Base-by-base conservation (phyloP, 2,888 invertebrate genomes). In the Clunio marinus region DNA sequence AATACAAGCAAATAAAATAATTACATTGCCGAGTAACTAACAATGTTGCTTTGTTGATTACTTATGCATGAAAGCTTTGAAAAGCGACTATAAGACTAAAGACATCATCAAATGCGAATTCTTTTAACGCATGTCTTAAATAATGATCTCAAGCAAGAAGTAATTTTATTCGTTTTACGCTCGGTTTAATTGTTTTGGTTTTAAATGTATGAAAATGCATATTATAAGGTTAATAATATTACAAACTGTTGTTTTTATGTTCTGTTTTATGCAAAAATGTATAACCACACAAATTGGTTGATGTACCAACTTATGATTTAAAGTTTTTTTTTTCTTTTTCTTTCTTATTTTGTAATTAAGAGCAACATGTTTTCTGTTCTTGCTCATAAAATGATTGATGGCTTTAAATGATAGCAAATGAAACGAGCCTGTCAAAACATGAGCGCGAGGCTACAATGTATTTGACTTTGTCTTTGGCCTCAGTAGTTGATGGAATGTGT, bases 1-100 rank as follows among this genome's bases (percentile, higher is more conserved):
- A 45, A 45, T 45, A 57, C 22, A 15, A 57, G 57, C 28, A 59
- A 59, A 59, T 59, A 59, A 59, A 59, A 59, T 59, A 59, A 59
- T 59, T 59, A 59, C 25, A 59, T 28, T 28, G 28, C 59, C 10
- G 15, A 13, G 32, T 45, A 7, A 10, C 13, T 7, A 58, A 24
- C 10, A n/a, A 59, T 15, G 27, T 32, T 27, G 28, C 28, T 4
- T 13, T n/a, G 55, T 32, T 27, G 22, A 55, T 22, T 55, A 55
- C 17, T 55, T 55, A 55, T 55, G 24, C 15, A 45, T 15, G 13
- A 7, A 17, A 22, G 20, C n/a, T n/a, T n/a, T n/a, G n/a, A n/a
- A n/a, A n/a, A n/a, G n/a, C n/a, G n/a, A n/a, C n/a, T n/a, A n/a
- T n/a, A n/a, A 5, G 55, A 24, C 24, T 55, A 55, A 55, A 55